Conservation (phyloP, 2,797 vertebrate genomes). For the Eremophila alpestris region DNA sequence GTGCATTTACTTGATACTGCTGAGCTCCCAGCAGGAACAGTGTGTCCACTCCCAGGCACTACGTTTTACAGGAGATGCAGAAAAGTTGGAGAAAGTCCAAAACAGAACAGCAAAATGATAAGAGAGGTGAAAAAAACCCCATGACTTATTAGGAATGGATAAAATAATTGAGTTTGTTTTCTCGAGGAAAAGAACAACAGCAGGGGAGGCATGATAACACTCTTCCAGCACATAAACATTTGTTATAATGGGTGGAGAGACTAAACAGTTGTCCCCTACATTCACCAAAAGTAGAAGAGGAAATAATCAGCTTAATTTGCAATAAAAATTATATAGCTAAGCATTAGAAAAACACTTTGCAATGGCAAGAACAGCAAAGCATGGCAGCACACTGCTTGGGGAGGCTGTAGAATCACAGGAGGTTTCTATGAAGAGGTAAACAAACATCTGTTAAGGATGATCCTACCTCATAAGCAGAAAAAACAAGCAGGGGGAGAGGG, state of each 20-base stretch:
- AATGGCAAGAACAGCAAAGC: slow-evolving; percentile 25
- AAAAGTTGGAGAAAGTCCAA: slow-evolving; percentile 21
- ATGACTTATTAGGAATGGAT: background rate
- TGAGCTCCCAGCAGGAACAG: slow-evolving; percentile 39
- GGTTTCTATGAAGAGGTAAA: slow-evolving; percentile 66
- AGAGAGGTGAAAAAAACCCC: background rate
- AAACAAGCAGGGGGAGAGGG: background rate
- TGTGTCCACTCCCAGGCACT: slow-evolving; percentile 17
- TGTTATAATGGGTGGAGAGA: slow-evolving; percentile 40
- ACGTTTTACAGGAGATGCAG: slow-evolving; percentile 24
- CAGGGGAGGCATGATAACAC: slow-evolving; percentile 35
- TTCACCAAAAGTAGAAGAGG: slow-evolving; percentile 43
- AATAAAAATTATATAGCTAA: slow-evolving; percentile 66
- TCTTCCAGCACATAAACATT: slow-evolving; percentile 46
- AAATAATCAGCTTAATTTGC: slow-evolving; percentile 62
- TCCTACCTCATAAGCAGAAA: background rate
- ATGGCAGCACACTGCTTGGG: slow-evolving; percentile 5
- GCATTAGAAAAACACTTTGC: slow-evolving; percentile 56
- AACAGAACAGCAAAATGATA: slow-evolving; percentile 27
- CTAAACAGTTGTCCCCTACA: slow-evolving; percentile 32
- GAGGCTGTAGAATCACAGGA: slow-evolving; percentile 51
- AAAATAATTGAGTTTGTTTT: slow-evolving; percentile 45
- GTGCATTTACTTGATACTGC: background rate
- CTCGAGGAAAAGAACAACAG: slow-evolving; percentile 47
- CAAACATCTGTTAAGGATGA: slow-evolving; percentile 61